phyloP scores from a whole-genome alignment of 2,797 vertebrate species.

The Enteromius unitaeniatus region DNA sequence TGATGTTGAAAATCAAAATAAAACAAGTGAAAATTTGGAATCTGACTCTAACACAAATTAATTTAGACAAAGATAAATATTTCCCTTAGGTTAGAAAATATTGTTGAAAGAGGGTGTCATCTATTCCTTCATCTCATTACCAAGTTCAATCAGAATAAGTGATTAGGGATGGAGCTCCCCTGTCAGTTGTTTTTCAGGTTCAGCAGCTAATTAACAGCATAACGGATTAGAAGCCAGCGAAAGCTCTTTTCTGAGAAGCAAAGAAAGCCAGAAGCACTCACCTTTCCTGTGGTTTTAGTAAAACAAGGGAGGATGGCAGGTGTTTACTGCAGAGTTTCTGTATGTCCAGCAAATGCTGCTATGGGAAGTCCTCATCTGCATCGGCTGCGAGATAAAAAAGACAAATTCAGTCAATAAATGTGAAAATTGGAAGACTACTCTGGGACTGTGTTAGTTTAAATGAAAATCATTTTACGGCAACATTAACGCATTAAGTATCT shows the following conservation, averaged over 20 bases:
- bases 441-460: neutral
- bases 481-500: neutral
- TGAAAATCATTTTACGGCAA: conserved; percentile 10
- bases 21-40: neutral
- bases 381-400: conserved; percentile 45
- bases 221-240: conserved; percentile 2
- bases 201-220: conserved; percentile 28
- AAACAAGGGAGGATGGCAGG: conserved; percentile 43
- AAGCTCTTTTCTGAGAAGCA: conserved; percentile 30
- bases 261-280: conserved; percentile 51
- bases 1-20: neutral
- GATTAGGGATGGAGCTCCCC: conserved; percentile 29
- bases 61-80: conserved; percentile 2
- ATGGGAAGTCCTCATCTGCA: conserved; percentile 39
- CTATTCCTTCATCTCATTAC: conserved; percentile 9
- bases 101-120: conserved; percentile 12
- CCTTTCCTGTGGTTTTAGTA: conserved; percentile 46
- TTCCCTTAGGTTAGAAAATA: conserved; percentile 17
- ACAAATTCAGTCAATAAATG: conserved; percentile 3
- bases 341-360: conserved; percentile 40
- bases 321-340: conserved; percentile 45
- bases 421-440: neutral
- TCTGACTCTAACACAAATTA: neutral
- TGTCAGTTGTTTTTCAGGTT: conserved; percentile 30
- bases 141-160: conserved; percentile 33